phyloP scores from a whole-genome alignment of 2,888 invertebrate genomes.

The Prosopocoilus inquinatus region DNA sequence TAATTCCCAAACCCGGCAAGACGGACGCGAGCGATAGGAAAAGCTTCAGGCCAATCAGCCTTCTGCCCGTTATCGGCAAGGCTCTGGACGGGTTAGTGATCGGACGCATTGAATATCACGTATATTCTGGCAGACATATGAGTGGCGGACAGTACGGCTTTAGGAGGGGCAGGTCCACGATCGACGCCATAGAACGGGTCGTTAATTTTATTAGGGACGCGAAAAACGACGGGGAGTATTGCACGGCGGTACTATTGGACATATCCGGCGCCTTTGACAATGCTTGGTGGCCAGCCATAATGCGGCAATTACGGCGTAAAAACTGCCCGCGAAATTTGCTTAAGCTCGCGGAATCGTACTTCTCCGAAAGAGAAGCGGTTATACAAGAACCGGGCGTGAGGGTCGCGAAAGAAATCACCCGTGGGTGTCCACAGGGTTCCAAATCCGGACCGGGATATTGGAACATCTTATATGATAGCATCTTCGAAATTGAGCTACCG shows the following conservation, averaged over 20 bases:
- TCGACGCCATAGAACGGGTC: conserved; percentile 10
- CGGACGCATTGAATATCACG: conserved; percentile 2
- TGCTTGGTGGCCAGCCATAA: conserved; percentile 35
- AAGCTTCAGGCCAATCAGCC: conserved; percentile 11
- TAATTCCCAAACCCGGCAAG: conserved; percentile 9
- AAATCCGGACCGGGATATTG: conserved; percentile 13
- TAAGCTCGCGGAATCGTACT: neutral
- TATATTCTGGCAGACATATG: neutral
- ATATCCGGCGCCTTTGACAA: conserved; percentile 33
- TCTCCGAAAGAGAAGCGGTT: conserved; percentile 3
- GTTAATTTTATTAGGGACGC: neutral
- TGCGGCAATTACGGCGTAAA: conserved; percentile 12
- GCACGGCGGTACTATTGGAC: conserved; percentile 21
- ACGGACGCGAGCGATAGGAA: neutral
- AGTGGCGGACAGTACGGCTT: conserved; percentile 13
- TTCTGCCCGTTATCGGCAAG: conserved; percentile 17
- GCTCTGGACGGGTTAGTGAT: conserved; percentile 5
- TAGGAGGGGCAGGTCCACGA: conserved; percentile 1
- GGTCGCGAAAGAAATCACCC: neutral
- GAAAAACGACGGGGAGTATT: conserved; percentile 7
- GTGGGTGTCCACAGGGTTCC: conserved; percentile 21
- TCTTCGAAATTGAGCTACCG: conserved; percentile 6
- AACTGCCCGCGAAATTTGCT: conserved; percentile 21
- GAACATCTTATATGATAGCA: too few species aligned
- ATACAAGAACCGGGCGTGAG: neutral